Conservation (phyloP, 2,888 invertebrate species). For the Phania funesta region DNA sequence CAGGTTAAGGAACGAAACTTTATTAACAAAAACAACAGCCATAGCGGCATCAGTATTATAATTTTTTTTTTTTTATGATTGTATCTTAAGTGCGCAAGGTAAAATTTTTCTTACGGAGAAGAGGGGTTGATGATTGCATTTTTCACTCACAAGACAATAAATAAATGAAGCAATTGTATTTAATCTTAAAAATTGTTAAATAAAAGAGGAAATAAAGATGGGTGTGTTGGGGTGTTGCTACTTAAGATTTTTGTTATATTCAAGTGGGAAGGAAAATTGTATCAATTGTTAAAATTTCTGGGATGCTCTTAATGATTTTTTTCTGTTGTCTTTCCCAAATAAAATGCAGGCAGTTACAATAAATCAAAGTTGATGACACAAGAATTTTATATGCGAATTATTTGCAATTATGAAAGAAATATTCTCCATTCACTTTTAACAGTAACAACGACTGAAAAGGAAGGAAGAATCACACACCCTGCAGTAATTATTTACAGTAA, state of each 20-base stretch:
- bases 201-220: constrained; percentile 16
- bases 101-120: constrained; percentile 12
- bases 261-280: background rate
- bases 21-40: constrained; percentile 28
- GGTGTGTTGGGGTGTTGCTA: constrained; percentile 17
- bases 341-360: constrained; percentile 19
- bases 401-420: background rate
- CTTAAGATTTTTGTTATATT: constrained; percentile 33
- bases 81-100: background rate
- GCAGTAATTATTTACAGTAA: no score
- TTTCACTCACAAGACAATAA: constrained; percentile 20
- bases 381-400: background rate
- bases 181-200: constrained; percentile 39
- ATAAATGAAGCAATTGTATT: constrained; percentile 42
- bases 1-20: constrained; percentile 7
- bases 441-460: background rate
- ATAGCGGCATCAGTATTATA: constrained; percentile 8
- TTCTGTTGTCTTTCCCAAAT: constrained; percentile 64
- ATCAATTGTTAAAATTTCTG: constrained; percentile 73
- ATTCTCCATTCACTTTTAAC: no score
- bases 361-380: constrained; percentile 16
- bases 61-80: constrained; percentile 26
- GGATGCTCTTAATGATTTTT: constrained; percentile 77
- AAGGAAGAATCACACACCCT: background rate
- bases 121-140: constrained; percentile 24